Evolutionary conservation across 2,888 invertebrate genomes (phyloP).

Genomic region (Ichneumon xanthorius): DNA sequence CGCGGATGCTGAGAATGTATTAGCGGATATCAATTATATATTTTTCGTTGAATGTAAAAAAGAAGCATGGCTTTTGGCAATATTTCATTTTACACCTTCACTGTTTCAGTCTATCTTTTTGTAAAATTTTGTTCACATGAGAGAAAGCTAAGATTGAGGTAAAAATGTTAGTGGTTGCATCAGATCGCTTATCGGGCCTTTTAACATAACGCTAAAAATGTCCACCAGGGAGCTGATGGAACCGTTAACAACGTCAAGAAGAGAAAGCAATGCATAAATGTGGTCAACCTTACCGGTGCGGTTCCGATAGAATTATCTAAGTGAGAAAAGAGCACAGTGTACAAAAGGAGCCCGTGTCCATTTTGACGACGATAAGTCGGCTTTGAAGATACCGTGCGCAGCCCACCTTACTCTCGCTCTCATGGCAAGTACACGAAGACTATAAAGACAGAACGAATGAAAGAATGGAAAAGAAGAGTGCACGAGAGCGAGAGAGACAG

Average conservation of each 20-base stretch:
- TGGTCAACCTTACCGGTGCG: neutral
- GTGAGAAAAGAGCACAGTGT: neutral
- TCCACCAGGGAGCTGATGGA: no score
- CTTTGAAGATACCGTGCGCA: constrained; percentile 76
- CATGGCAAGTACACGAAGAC: constrained; percentile 8
- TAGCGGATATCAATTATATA: neutral
- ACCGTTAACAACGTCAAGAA: neutral
- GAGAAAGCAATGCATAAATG: neutral
- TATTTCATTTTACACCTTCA: no score
- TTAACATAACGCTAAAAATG: no score
- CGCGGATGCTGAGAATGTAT: neutral
- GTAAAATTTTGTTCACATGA: neutral
- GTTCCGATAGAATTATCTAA: neutral
- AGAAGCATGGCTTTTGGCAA: neutral
- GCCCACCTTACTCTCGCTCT: constrained; percentile 29
- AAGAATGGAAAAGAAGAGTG: constrained; percentile 18
- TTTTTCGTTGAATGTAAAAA: neutral
- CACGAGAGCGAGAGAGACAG: constrained; percentile 19
- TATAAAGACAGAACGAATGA: constrained; percentile 23
- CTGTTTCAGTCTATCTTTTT: no score
- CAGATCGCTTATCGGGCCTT: no score
- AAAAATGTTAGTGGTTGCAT: no score
- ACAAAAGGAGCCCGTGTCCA: constrained; percentile 67
- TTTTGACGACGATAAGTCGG: constrained; percentile 78
- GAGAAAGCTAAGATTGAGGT: no score